Evolutionary conservation across 2,888 invertebrate genomes (phyloP).

Genomic region (Brassicogethes aeneus): DNA sequence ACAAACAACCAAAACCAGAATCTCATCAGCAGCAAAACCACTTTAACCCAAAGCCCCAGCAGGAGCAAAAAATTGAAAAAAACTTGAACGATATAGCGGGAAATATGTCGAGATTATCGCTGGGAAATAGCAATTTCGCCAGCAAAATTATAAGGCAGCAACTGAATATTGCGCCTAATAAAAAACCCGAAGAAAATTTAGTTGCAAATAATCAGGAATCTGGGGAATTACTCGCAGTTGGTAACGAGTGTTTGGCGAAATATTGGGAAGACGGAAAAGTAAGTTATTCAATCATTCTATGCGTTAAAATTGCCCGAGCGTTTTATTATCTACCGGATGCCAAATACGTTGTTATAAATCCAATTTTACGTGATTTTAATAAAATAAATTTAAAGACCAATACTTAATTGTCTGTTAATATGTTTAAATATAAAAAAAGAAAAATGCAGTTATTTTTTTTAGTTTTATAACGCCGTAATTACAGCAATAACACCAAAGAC

Average conservation of each 20-base stretch:
- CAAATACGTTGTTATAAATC: too few species aligned
- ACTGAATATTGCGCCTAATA: constrained; percentile 27
- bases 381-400: too few species aligned
- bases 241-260: constrained; percentile 79
- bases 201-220: constrained; percentile 9
- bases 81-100: constrained; percentile 17
- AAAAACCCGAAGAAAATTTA: constrained; percentile 3
- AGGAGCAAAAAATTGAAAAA: too few species aligned
- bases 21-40: not conserved
- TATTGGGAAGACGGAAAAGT: constrained; percentile 91
- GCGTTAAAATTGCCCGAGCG: constrained; percentile 10
- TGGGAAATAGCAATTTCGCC: constrained; percentile 32
- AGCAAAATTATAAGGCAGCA: constrained; percentile 35
- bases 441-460: too few species aligned
- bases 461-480: constrained; percentile 79
- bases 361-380: too few species aligned
- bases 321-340: too few species aligned
- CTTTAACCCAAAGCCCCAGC: too few species aligned
- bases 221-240: constrained; percentile 40
- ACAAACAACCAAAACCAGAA: not conserved
- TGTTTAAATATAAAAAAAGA: too few species aligned
- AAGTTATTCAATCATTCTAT: too few species aligned
- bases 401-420: too few species aligned
- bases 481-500: constrained; percentile 75
- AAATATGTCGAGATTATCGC: constrained; percentile 27